Evolutionary conservation across 2,888 invertebrate genomes (phyloP).

Genomic region (Hydroisotoma schaefferi): DNA sequence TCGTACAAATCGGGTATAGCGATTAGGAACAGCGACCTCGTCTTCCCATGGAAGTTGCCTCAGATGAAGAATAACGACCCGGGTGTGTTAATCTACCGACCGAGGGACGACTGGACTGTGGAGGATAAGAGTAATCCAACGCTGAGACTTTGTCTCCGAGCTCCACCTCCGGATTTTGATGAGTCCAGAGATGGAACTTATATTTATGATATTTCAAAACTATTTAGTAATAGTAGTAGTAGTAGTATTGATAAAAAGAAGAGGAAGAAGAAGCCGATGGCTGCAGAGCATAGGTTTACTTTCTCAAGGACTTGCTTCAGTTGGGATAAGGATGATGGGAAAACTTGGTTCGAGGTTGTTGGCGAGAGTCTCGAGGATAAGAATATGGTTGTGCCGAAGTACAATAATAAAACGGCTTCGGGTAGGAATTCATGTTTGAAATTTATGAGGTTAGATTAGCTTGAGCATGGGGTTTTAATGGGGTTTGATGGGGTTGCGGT

Average conservation of each 20-base stretch:
- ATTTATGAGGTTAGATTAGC: background rate
- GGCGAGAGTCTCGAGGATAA: constrained; percentile 28
- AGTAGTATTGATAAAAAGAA: too few species aligned
- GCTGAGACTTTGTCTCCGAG: constrained; percentile 27
- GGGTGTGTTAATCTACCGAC: constrained; percentile 29
- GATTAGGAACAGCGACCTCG: constrained; percentile 22
- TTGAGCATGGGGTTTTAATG: too few species aligned
- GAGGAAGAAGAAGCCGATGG: too few species aligned
- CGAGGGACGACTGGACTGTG: constrained; percentile 34
- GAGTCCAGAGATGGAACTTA: constrained; percentile 28
- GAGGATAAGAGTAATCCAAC: constrained; percentile 13
- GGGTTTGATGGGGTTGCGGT: too few species aligned
- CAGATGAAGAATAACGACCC: constrained; percentile 14
- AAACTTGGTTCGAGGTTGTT: constrained; percentile 26
- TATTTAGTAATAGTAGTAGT: constrained; percentile 11
- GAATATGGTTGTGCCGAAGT: constrained; percentile 32
- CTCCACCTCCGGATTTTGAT: constrained; percentile 22
- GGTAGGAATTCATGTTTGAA: constrained; percentile 11
- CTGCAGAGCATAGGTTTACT: constrained; percentile 13
- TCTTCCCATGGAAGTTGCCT: constrained; percentile 21
- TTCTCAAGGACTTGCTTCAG: constrained; percentile 29
- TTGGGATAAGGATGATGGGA: constrained; percentile 21
- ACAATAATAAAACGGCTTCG: constrained; percentile 17
- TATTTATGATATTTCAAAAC: constrained; percentile 25
- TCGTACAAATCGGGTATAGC: constrained; percentile 33